Base-by-base conservation (phyloP, 53 echinoderm and acorn worm species). In the Antedon mediterranea region DNA sequence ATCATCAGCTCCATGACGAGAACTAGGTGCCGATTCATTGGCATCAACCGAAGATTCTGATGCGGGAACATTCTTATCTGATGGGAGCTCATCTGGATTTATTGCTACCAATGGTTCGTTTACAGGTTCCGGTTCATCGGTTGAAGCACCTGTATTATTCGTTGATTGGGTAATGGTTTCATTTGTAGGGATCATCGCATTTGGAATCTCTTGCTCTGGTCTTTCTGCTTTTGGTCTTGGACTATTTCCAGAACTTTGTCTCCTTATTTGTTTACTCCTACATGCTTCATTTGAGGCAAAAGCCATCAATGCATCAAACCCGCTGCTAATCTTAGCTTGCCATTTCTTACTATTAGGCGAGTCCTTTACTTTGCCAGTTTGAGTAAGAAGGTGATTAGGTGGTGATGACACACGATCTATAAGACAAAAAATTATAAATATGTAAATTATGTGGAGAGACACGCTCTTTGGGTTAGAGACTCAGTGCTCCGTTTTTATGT, bases 281-380 rank as follows among this genome's bases (percentile, higher is more conserved):
- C 93, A 92, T 76, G 90, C 81, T 82, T 92, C 85, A 43, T 86
- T 85, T 27, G 98, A 90, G 31, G 98, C 98, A 32, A 93, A 90
- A 14, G 98, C 98, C 20, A 88, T 92, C 70, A 98, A 83, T 30
- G 98, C 92, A 77, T 98, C 92, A 84, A 98, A 90, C 29, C 90
- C 90, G 34, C 98, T 92, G 74, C 90, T 98, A 75, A 98, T 98
- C 72, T 93, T 85, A 34, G 98, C 98, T 75, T 98, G 92, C 20
- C 90, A 87, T 79, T 94, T 94, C 81, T 91, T 91, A 18, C 89
- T 89, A 77, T 91, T 94, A 15, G 94, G 94, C 3, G 94, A 94
- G 43, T 94, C 94, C 44, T 86, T 86, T 28, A 86, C 82, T 73
- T 78, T 74, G 57, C 57, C 57, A 57, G 14, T 26, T 57, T 13